Percentiles rank a stretch among this genome's conserved stretches.
Conservation (phyloP, 2,888 invertebrate genomes). For the Nipponacmea schrenckii region DNA sequence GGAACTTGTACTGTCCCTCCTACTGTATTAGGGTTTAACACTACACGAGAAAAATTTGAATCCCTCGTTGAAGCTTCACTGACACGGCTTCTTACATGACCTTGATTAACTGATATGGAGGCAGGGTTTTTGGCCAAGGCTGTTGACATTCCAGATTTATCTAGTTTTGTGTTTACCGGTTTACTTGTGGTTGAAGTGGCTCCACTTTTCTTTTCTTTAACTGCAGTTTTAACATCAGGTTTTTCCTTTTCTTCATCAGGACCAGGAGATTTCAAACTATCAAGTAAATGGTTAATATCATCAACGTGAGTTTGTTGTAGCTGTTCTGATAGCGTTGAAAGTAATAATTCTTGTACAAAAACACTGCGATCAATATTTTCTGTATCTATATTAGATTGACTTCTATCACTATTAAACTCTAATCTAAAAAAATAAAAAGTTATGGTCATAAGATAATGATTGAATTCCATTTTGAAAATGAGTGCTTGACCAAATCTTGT, state of each 20-base stretch:
- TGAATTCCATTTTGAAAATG: background rate
- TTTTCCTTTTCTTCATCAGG: constrained; percentile 27
- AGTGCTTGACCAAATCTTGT: background rate
- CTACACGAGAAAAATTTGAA: constrained; percentile 17
- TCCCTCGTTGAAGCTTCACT: constrained; percentile 7
- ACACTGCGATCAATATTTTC: constrained; percentile 74
- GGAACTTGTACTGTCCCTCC: constrained; percentile 33
- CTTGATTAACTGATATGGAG: background rate
- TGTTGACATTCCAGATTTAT: constrained; percentile 18
- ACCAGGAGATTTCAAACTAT: constrained; percentile 37
- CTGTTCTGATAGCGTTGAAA: constrained; percentile 73
- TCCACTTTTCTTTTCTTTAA: constrained; percentile 23
- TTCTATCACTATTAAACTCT: constrained; percentile 29
- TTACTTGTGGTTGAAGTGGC: constrained; percentile 13
- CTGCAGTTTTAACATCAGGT: constrained; percentile 20
- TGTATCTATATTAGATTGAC: constrained; percentile 23
- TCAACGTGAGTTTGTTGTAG: constrained; percentile 44
- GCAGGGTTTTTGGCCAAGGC: constrained; percentile 13
- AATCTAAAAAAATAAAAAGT: background rate
- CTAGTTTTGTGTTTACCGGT: constrained; percentile 14
- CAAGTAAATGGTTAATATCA: constrained; percentile 37
- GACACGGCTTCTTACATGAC: constrained; percentile 9
- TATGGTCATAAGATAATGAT: background rate
- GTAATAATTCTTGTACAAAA: constrained; percentile 78
- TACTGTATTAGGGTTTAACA: constrained; percentile 27